A percentile compares a stretch with the other conserved stretches of the same genome.
Evolutionary conservation across 2,888 invertebrate genomes (phyloP).

Genomic region (Limenitis camilla): DNA sequence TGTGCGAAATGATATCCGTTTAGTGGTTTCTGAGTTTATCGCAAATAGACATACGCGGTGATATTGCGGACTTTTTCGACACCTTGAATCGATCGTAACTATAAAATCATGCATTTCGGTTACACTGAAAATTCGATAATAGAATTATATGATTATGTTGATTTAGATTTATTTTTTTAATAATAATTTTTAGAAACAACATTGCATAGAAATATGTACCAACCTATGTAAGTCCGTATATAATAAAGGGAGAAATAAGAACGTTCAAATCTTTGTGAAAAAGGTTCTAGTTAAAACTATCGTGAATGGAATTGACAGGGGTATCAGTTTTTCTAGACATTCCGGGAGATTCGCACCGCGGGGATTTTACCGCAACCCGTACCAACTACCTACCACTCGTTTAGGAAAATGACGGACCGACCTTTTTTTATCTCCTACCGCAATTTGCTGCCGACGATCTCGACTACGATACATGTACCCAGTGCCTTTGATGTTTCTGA

Average conservation of each 20-base stretch:
- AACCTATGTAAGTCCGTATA: neutral
- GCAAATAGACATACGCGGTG: no score
- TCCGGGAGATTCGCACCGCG: conserved; percentile 32
- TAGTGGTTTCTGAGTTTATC: no score
- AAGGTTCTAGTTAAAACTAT: conserved; percentile 33
- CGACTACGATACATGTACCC: conserved; percentile 51
- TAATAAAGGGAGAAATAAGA: neutral
- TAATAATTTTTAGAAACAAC: no score
- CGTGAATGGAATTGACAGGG: conserved; percentile 51
- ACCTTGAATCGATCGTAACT: no score
- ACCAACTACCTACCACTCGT: conserved; percentile 50
- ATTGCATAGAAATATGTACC: neutral
- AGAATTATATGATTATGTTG: no score
- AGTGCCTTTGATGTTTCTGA: conserved; percentile 5
- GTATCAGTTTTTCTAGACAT: conserved; percentile 53
- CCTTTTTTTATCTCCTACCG: conserved; percentile 72
- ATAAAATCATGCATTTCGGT: no score
- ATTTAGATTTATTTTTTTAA: no score
- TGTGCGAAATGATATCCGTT: no score
- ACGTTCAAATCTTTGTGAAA: conserved; percentile 9
- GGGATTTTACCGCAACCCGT: conserved; percentile 44
- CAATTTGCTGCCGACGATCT: conserved; percentile 69
- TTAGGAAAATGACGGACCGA: conserved; percentile 70
- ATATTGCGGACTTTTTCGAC: no score
- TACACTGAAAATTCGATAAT: no score